phyloP scores from a whole-genome alignment of 2,888 invertebrate genomes.

The Cheilosia grossa region DNA sequence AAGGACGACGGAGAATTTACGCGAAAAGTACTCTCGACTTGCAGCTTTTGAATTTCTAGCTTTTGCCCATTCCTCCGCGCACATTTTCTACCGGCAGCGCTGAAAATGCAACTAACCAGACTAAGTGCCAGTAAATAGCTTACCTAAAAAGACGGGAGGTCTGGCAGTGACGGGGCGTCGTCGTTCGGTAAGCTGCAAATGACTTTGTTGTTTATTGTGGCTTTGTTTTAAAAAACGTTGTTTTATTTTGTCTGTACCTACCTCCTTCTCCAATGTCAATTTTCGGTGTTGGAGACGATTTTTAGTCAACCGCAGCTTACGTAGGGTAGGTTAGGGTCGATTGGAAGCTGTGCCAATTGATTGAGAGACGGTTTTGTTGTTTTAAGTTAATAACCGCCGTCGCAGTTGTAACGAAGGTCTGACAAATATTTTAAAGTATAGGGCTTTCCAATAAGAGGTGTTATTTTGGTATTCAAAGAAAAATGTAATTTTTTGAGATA shows the following conservation, averaged over 20 bases:
- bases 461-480: too few relatives aligned
- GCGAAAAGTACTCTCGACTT: constrained; percentile 34
- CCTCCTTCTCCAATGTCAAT: constrained; percentile 3
- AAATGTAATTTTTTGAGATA: too few relatives aligned
- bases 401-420: too few relatives aligned
- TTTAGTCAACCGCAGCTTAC: not conserved
- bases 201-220: constrained; percentile 65
- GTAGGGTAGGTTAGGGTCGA: constrained; percentile 32
- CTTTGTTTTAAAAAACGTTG: constrained; percentile 35
- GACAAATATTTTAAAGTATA: too few relatives aligned
- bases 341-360: not conserved
- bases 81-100: constrained; percentile 10
- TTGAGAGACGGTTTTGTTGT: too few relatives aligned
- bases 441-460: too few relatives aligned
- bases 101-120: constrained; percentile 18
- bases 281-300: constrained; percentile 10
- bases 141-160: constrained; percentile 13
- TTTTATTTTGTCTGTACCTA: constrained; percentile 56
- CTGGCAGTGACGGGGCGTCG: constrained; percentile 44
- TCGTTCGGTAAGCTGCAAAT: constrained; percentile 4
- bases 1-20: constrained; percentile 17
- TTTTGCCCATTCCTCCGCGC: constrained; percentile 16
- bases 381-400: too few relatives aligned
- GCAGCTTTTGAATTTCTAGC: constrained; percentile 2
- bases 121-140: constrained; percentile 4